Conservation (phyloP, 2,888 invertebrate genomes). For the Andrena camellia region DNA sequence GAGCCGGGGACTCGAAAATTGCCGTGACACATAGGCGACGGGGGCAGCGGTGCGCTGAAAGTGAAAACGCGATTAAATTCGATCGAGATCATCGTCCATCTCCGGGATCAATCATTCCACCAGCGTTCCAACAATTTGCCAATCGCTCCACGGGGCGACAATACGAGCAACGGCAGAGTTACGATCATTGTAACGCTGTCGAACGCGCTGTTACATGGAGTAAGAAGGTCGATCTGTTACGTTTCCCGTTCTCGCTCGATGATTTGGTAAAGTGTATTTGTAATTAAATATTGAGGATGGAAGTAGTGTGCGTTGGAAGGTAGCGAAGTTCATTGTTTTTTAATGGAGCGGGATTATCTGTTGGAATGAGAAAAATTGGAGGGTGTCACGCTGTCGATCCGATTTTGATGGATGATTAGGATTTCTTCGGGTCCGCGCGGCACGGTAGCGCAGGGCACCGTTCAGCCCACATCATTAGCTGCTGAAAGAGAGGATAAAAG, state of each 20-base stretch:
- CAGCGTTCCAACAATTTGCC: neutral
- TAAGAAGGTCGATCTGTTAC: conserved; percentile 4
- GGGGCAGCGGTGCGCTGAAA: conserved; percentile 18
- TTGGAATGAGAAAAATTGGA: conserved; percentile 37
- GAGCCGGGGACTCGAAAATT: conserved; percentile 29
- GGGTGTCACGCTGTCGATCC: conserved; percentile 52
- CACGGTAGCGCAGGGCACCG: conserved; percentile 17
- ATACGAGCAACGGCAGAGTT: neutral
- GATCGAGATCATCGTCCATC: conserved; percentile 48
- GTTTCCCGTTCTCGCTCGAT: neutral
- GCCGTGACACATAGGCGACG: conserved; percentile 23
- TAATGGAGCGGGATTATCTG: conserved; percentile 16
- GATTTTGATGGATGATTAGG: conserved; percentile 69
- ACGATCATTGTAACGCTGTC: neutral
- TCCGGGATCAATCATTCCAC: conserved; percentile 35
- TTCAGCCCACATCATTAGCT: conserved; percentile 61
- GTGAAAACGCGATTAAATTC: conserved; percentile 42
- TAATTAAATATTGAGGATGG: no score
- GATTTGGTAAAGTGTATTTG: neutral
- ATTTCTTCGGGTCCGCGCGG: conserved; percentile 16
- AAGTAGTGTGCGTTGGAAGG: neutral
- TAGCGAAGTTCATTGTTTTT: neutral
- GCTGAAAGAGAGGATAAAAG: conserved; percentile 56
- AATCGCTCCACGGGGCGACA: neutral
- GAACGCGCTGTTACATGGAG: no score